phyloP scores from a whole-genome alignment of 1,140 invertebrate species.

The Triops longicaudatus region DNA sequence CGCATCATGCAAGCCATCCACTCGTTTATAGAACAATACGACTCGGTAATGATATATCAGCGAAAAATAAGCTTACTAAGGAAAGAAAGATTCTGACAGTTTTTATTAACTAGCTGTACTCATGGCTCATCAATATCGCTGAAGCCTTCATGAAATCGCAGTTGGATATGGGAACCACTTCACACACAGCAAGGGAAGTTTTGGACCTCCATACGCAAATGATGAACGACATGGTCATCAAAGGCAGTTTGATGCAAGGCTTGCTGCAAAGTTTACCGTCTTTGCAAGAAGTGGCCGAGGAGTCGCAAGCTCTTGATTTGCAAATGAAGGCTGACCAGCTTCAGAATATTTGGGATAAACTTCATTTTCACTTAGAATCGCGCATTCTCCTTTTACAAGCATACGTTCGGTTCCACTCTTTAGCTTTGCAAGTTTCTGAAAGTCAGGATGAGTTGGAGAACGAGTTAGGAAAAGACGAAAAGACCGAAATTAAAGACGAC shows the following conservation, averaged over 20 bases:
- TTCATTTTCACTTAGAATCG: slow-evolving; percentile 53
- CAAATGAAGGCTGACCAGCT: slow-evolving; percentile 53
- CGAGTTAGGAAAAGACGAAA: slow-evolving; percentile 33
- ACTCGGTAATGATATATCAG: slow-evolving; percentile 46
- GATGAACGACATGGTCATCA: slow-evolving; percentile 61
- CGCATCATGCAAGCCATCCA: slow-evolving; percentile 56
- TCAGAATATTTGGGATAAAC: slow-evolving; percentile 53
- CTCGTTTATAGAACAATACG: slow-evolving; percentile 60
- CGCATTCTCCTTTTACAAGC: slow-evolving; percentile 54
- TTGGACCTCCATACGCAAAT: slow-evolving; percentile 63
- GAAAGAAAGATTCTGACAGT: slow-evolving; percentile 3
- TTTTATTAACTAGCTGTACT: slow-evolving; percentile 44
- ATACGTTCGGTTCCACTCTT: slow-evolving; percentile 65
- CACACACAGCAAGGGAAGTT: slow-evolving; percentile 62
- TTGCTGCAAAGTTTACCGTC: slow-evolving; percentile 52
- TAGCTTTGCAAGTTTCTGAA: slow-evolving; percentile 53
- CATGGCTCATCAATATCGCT: slow-evolving; percentile 61
- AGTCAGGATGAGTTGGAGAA: slow-evolving; percentile 58
- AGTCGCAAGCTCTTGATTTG: slow-evolving; percentile 53
- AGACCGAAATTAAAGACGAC: slow-evolving; percentile 43
- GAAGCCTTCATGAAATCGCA: slow-evolving; percentile 64
- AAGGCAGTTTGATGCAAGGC: slow-evolving; percentile 56
- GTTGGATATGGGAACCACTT: slow-evolving; percentile 62
- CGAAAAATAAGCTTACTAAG: background rate
- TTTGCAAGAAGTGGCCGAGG: slow-evolving; percentile 57